Base-by-base conservation (phyloP, 2,888 invertebrate species). In the Dryadula phaetusa region DNA sequence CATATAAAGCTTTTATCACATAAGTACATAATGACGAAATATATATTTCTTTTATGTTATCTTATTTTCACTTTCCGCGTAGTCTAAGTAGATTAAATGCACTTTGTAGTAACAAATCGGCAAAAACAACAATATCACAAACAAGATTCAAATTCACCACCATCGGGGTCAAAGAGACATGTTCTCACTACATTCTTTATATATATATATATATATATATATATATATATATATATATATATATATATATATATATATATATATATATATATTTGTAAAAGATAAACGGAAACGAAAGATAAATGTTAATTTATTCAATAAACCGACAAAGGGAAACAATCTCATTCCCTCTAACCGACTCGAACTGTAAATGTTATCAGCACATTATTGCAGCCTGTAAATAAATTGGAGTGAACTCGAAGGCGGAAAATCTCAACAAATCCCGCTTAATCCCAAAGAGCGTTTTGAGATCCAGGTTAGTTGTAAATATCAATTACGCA, bases 401-500 rank as follows among this genome's bases (percentile, higher is more conserved):
- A 87, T 88, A 88, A 86, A 88, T 89, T 85, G 84, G 83, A 86
- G 87, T 83, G 84, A 87, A 86, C 86, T 80, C 80, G 78, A 82
- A 82, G 82, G 82, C 84, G 80, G 84, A 79, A 85, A 85, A 88
- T 88, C 87, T 86, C 76, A 82, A 86, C 88, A 90, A 89, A 92
- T 92, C 86, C 77, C 78, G 72, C 80, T 84, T 91, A 92, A 91
- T 91, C 88, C 83, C 76, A 80, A 81, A 87, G 82, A 87, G 88
- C 87, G 81, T 81, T 82, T 80, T 77, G 77, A 84, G 85, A 88
- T 90, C 88, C 90, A 89, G 89, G 92, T 92, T 91, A 92, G 90
- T 89, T 84, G 92, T 92, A 92, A 92, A 92, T 92, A 92, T 92
- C 92, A 90, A 92, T 92, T 92, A 92, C 91, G 86, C 83, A 88